phyloP scores from a whole-genome alignment of 2,797 vertebrate genomes.

The Lacerta bilineata region DNA sequence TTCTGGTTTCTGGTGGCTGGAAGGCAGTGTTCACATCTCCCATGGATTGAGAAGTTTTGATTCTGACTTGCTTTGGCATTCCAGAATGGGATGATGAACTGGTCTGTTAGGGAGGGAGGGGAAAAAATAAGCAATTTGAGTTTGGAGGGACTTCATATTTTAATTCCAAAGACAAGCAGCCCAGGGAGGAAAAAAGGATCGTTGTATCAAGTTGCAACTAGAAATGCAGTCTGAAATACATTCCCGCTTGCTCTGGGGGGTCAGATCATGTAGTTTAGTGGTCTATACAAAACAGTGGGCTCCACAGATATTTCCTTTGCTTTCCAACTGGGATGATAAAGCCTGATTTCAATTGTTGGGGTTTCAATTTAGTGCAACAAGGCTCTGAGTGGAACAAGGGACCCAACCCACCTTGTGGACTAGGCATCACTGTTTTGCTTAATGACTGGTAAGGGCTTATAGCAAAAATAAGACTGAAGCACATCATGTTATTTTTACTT shows the following conservation, averaged over 20 bases:
- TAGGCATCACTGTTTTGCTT: constrained; percentile 25
- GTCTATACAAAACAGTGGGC: not conserved
- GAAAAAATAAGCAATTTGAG: constrained; percentile 30
- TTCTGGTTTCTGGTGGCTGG: constrained; percentile 90
- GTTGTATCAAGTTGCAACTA: not conserved
- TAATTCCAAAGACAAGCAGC: constrained; percentile 28
- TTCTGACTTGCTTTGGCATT: constrained; percentile 92
- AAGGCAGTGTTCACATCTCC: constrained; percentile 91
- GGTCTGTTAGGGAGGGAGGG: constrained; percentile 72
- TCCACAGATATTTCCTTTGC: no score
- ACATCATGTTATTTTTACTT: constrained; percentile 68
- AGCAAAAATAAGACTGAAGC: constrained; percentile 5
- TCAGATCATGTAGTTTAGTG: not conserved
- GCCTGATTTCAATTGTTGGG: constrained; percentile 46
- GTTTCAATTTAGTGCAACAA: constrained; percentile 60
- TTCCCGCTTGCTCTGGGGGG: not conserved
- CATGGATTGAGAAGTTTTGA: constrained; percentile 93
- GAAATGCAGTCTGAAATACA: not conserved
- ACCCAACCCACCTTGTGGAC: constrained; percentile 74
- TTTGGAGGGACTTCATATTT: not conserved
- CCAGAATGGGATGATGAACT: constrained; percentile 85
- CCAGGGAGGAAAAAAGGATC: constrained; percentile 11
- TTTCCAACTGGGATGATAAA: constrained; percentile 64
- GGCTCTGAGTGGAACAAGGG: constrained; percentile 71
- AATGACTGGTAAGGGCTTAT: constrained; percentile 30